Base-by-base conservation (phyloP, 2,113 vertebrate genomes). In the Serilophus lunatus region DNA sequence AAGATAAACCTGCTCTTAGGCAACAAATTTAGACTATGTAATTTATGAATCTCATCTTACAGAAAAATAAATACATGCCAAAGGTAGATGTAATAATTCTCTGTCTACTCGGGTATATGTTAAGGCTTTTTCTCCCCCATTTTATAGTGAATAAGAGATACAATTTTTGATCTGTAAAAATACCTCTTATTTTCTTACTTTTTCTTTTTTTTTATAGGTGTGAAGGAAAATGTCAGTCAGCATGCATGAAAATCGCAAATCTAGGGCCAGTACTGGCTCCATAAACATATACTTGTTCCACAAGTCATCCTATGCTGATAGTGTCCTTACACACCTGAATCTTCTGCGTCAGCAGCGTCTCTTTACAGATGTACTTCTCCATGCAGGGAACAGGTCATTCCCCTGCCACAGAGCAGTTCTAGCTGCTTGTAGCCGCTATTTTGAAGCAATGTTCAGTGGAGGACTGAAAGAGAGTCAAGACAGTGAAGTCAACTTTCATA, bases 251-350 rank as follows among this genome's bases (percentile, higher is more conserved):
- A 98, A 98, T 96, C 98, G 98, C 92, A 98, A 98, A 92, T 98
- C 98, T 26, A 96, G 98, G 70, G 98, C 98, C 97, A 98, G 98
- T 91, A 98, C 98, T 35, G 98, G 98, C 95, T 98, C 98, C 50
- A 98, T 98, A 89, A 98, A 98, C 88, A 98, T 98, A 89, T 98
- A 98, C 61, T 96, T 98, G 93, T 98, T 98, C 66, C 98, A 98
- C 94, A 98, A 98, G 94, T 98, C 98, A 23, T 98, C 98, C n/a
- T 98, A 98, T 13, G 98, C 98, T 3, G 98, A 98, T 96, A 98
- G 98, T 5, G 98, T 98, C 79, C 98, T 98, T 65, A 98, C 98
- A 4, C 98, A 98, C 85, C 74, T 98, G 47, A 98, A 98, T 92
- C 98, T 98, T 25, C 83, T 98, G 31, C 98, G 98, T n/a, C 98